Base-by-base conservation (phyloP, 2,888 invertebrate species). In the Diarsia dahlii region DNA sequence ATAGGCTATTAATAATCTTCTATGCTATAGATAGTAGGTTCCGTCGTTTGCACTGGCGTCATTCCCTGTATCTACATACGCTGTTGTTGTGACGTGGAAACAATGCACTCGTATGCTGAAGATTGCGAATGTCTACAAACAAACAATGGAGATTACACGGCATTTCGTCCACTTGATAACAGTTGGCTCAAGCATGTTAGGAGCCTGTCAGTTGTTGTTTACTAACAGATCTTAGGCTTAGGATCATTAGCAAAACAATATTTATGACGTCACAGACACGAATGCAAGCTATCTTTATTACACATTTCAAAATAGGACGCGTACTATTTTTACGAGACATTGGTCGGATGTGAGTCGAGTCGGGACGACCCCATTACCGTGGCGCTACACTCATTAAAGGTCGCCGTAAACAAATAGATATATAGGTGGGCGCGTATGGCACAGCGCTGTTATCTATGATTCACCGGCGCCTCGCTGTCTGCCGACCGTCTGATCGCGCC, bases 391-490 rank as follows among this genome's bases (percentile, higher is more conserved):
- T 95, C 94, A 94, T 95, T 95, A 94, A 95, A 94, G 95, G 94
- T 95, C 93, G 92, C 92, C 91, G 92, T 95, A 94, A 94, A 94
- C 94, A 95, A 95, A 95, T 95, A 94, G 91, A 93, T 92, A 91
- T 90, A 91, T 92, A 95, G 94, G 94, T 95, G 94, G 94, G 93
- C 91, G 93, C 90, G 91, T 94, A 92, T 95, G 92, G 91, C 91
- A 93, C 92, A 90, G 90, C 87, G 91, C 90, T 93, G 94, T 95
- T 95, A 94, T 95, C 95, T 95, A 94, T 96, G 95, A 96, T 95
- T 95, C 96, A 96, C 93, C 90, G 96, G 95, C 96, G 96, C 95
- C 96, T 91, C 92, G 94, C 95, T 85, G 96, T 96, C 96, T 96
- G 94, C 92, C 90, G 88, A 84, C 89, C 89, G 95, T 95, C 95